Percentiles rank a stretch among this genome's conserved stretches.
These are phyloP conservation scores for Lindbergichthys nudifrons DNA, from an alignment of 2,797 vertebrate genomes.

Conservation along the genomic window DNA sequence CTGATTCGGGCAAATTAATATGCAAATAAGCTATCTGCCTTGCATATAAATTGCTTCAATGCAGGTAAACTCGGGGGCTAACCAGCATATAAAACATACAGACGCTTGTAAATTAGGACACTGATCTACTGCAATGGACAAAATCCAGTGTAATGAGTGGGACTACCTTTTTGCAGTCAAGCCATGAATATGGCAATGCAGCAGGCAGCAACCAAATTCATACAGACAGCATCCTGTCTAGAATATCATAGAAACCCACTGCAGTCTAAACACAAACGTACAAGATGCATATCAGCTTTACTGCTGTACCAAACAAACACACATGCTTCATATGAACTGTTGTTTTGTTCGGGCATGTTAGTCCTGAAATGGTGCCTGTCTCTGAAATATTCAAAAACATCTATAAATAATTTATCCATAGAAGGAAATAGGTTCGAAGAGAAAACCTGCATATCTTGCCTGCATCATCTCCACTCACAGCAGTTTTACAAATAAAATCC, in stretches of 20 bases:
- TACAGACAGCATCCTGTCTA: slow-evolving; percentile 62
- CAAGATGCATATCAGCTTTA: slow-evolving; percentile 19
- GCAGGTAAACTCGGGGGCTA: slow-evolving; percentile 56
- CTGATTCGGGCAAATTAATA: slow-evolving; percentile 49
- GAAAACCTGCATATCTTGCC: slow-evolving; percentile 59
- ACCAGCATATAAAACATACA: slow-evolving; percentile 22
- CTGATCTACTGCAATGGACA: slow-evolving; percentile 63
- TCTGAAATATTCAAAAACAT: slow-evolving; percentile 86
- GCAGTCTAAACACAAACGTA: slow-evolving; percentile 56
- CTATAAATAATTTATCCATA: slow-evolving; percentile 84
- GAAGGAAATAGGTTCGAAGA: slow-evolving; percentile 80
- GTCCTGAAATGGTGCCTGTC: slow-evolving; percentile 76
- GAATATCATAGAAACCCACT: slow-evolving; percentile 58
- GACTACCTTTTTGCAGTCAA: slow-evolving; percentile 65
- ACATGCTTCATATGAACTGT: slow-evolving; percentile 24
- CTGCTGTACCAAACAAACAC: slow-evolving; percentile 19
- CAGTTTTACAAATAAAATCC: slow-evolving; percentile 31
- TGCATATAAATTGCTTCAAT: slow-evolving; percentile 63
- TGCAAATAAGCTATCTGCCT: slow-evolving; percentile 54
- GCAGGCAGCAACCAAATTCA: slow-evolving; percentile 69
- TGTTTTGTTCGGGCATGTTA: slow-evolving; percentile 68
- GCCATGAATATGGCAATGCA: slow-evolving; percentile 76
- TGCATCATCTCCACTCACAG: slow-evolving; percentile 58
- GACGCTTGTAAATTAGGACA: slow-evolving; percentile 55
- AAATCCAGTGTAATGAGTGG: slow-evolving; percentile 47